Base-by-base conservation (phyloP, 2,113 vertebrate species). In the Dunckerocampus dactyliophorus region DNA sequence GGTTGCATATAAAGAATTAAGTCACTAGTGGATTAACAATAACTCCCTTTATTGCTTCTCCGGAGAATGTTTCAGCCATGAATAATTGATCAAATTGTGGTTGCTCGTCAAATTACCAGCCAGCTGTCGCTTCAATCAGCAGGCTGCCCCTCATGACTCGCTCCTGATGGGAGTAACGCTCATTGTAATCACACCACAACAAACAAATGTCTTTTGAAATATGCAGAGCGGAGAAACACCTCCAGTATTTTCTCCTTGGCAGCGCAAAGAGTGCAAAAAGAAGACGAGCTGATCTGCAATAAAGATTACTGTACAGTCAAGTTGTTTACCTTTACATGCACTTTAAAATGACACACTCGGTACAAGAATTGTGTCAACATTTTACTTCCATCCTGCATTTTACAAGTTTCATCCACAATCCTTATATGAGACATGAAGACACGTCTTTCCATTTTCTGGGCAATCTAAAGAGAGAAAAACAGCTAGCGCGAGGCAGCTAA, bases 191-290 rank as follows among this genome's bases (percentile, higher is more conserved):
- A 22, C 59, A 59, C 54, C 54, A 74, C 75, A 79, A 74, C 70
- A 86, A 78, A 70, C 68, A 78, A 80, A 79, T n/a, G 56, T 43
- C 59, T 37, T 69, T 28, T 72, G 71, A 86, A 76, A 72, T 69
- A 70, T 58, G 69, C 67, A 75, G 60, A 4, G 14, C 46, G 7
- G 8, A 64, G 46, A 73, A 67, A 64, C 55, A 72, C 49, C 69
- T 69, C 69, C 65, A 63, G 61, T 63, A 71, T 75, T 61, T 62
- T 16, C 63, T 37, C 62, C 61, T 31, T 0, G 2, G 42, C 64
- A 69, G 24, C 53, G 63, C 34, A 62, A 68, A 62, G 34, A n/a
- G n/a, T n/a, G n/a, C n/a, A n/a, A n/a, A n/a, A n/a, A n/a, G n/a
- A 11, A 2, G 37, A 11, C 8, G 37, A 1, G 8, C 5, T 10